Base-by-base conservation (phyloP, 2,113 vertebrate species). In the Pedionomus torquatus region DNA sequence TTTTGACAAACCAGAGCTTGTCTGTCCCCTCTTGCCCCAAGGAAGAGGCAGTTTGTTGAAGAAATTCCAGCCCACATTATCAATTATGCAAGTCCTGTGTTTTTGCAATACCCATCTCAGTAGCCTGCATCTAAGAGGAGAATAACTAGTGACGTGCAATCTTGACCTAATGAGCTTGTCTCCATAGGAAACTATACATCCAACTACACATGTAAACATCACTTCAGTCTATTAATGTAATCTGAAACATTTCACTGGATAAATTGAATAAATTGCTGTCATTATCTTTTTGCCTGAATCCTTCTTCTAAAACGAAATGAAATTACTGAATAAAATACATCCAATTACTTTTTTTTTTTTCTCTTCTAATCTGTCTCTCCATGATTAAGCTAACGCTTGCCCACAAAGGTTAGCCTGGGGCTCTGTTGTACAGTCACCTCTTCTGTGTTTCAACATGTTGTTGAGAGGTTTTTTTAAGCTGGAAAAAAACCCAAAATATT, bases 381-480 rank as follows among this genome's bases (percentile, higher is more conserved):
- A 5, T 78, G 79, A 69, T 31, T 84, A 85, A 96, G 37, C 57
- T 83, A 78, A 87, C 5, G 21, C 83, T 85, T 83, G 83, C 93
- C 76, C 84, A 90, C 72, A 84, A 89, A 94, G 35, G 52, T 74
- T 85, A 83, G 93, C 97, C 97, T 84, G 46, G 68, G 91, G 97
- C 96, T 89, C 52, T 79, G 48, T 57, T 93, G 89, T 94, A 76
- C 74, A 97, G 82, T 96, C 95, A 95, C 80, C 54, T 83, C 64
- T 82, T 90, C 75, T 77, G 30, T 97, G 97, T 98, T 95, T 83
- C 90, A 96, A 89, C 95, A 72, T 35, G 96, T 65, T 37, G 96
- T 49, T 51, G 4, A 89, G 54, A 39, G 35, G 35, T 39, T 69
- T 79, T 79, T 95, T 89, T 80, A 72, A 97, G 61, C 63, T 80